Evolutionary conservation across 1,140 invertebrate species (phyloP).

Genomic region (Drosophila nigrodunni): DNA sequence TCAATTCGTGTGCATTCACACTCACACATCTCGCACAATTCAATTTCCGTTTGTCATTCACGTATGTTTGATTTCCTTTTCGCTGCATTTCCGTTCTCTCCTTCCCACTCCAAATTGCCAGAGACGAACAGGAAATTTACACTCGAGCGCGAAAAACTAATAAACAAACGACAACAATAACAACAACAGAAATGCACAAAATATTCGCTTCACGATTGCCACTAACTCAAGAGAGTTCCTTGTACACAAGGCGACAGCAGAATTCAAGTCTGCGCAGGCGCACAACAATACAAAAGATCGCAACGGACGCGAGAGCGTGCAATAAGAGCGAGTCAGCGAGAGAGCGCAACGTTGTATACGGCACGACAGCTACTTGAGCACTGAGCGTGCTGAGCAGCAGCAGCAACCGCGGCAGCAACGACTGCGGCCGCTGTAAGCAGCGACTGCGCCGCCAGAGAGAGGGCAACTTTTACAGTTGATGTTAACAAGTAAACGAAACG

Average conservation of each 20-base stretch:
- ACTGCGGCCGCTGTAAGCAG: constrained; percentile 9
- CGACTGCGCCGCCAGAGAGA: constrained; percentile 14
- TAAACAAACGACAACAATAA: constrained; percentile 45
- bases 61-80: constrained; percentile 47
- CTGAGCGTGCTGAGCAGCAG: constrained; percentile 43
- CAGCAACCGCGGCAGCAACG: neutral
- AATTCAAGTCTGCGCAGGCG: constrained; percentile 51
- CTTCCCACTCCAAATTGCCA: neutral
- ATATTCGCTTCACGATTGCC: constrained; percentile 26
- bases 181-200: constrained; percentile 1
- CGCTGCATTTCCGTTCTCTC: constrained; percentile 55
- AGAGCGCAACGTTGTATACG: constrained; percentile 35
- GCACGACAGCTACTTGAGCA: constrained; percentile 53
- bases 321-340: neutral
- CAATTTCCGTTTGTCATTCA: constrained; percentile 58
- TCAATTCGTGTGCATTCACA: constrained; percentile 17
- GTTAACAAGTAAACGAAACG: neutral
- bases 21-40: constrained; percentile 17
- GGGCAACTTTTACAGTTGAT: constrained; percentile 9
- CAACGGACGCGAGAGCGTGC: neutral
- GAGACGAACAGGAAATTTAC: constrained; percentile 65
- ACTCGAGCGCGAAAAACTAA: constrained; percentile 53
- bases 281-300: constrained; percentile 37
- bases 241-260: constrained; percentile 18
- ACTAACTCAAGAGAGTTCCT: constrained; percentile 12